Conservation (phyloP, 2,888 invertebrate genomes). For the Drosophila diplacantha region DNA sequence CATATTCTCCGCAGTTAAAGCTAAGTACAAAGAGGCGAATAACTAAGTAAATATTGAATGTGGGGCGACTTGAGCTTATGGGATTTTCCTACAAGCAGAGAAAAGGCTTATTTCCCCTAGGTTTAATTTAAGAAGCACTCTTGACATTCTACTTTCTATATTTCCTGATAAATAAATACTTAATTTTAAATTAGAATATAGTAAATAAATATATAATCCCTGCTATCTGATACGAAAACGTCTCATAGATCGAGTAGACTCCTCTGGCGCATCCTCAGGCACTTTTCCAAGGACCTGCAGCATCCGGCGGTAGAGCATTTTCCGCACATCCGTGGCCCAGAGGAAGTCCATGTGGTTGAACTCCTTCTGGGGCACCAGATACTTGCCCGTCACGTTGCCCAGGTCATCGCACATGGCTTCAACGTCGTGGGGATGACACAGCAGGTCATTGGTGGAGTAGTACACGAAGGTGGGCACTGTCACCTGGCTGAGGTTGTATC, state of each 20-base stretch:
- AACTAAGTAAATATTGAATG: slow-evolving; percentile 61
- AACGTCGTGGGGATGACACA: slow-evolving; percentile 79
- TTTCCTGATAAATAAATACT: slow-evolving; percentile 14
- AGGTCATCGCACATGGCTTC: slow-evolving; percentile 72
- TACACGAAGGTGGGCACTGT: slow-evolving; percentile 80
- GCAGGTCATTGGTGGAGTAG: slow-evolving; percentile 80
- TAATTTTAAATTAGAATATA: slow-evolving; percentile 19
- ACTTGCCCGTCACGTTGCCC: slow-evolving; percentile 77
- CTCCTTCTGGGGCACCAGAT: slow-evolving; percentile 78
- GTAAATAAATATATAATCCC: not conserved
- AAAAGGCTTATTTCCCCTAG: not conserved
- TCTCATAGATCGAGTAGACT: slow-evolving; percentile 8
- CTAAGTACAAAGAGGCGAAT: slow-evolving; percentile 45
- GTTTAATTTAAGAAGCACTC: not conserved
- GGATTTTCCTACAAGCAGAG: not conserved
- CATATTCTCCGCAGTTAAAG: slow-evolving; percentile 53
- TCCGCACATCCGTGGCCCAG: slow-evolving; percentile 81
- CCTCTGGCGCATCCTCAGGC: slow-evolving; percentile 31
- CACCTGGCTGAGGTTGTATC: slow-evolving; percentile 79
- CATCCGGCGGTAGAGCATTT: slow-evolving; percentile 79
- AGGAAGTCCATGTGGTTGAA: slow-evolving; percentile 84
- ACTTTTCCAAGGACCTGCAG: slow-evolving; percentile 67
- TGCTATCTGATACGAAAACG: slow-evolving; percentile 14
- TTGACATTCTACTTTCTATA: not conserved
- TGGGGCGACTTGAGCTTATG: not conserved